Evolutionary conservation across 2,797 vertebrate genomes (phyloP).

Genomic region (Urophycis tenuis): DNA sequence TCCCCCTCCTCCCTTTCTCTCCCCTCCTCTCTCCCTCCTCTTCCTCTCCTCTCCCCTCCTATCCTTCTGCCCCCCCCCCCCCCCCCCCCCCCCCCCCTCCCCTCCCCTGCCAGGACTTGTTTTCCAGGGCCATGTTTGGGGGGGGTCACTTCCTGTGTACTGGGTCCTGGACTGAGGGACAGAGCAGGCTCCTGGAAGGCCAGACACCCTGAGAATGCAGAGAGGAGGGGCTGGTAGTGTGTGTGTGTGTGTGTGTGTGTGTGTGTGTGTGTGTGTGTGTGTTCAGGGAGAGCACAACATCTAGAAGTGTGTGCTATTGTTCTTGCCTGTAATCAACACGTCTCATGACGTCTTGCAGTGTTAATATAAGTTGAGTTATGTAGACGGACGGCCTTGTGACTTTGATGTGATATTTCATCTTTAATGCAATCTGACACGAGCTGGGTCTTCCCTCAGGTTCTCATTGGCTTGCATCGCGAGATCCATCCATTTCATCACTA

Average conservation of each 20-base stretch:
- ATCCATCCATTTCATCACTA: no score
- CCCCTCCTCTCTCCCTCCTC: no score
- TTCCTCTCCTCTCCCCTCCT: no score
- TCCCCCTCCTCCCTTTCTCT: background rate
- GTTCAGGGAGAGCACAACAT: constrained; percentile 2
- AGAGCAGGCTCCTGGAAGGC: constrained; percentile 76
- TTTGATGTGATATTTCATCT: no score
- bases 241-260: background rate
- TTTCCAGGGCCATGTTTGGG: constrained; percentile 75
- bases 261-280: background rate
- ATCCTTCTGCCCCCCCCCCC: no score
- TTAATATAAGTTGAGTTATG: constrained; percentile 18
- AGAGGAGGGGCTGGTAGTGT: constrained; percentile 41
- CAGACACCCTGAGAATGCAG: constrained; percentile 66
- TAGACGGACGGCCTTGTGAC: no score
- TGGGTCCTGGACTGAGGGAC: constrained; percentile 67
- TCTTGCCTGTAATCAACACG: constrained; percentile 43
- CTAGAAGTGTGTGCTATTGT: constrained; percentile 40
- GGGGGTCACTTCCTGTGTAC: constrained; percentile 78
- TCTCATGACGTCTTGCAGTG: constrained; percentile 48
- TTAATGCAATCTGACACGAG: no score
- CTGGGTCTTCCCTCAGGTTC: no score
- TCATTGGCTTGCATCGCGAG: no score
- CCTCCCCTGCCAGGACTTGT: constrained; percentile 60
- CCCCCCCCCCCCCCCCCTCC: no score